Percentiles rank a stretch among this genome's conserved stretches.
Conservation (phyloP, 2,113 vertebrate species). For the Channa argus region DNA sequence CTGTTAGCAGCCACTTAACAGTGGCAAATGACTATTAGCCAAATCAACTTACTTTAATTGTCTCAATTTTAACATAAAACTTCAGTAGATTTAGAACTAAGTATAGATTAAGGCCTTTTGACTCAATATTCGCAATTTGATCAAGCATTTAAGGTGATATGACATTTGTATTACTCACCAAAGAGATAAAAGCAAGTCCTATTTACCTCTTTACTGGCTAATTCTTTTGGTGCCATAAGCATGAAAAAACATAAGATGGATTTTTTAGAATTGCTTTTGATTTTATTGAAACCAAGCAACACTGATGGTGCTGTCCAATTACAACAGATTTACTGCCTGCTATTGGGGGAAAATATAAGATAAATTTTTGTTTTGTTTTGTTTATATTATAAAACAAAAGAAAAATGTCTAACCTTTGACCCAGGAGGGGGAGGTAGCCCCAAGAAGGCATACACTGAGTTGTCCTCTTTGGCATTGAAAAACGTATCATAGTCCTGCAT, state of each 20-base stretch:
- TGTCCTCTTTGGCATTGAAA: conserved; percentile 98
- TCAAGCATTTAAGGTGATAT: not conserved
- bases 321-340: not conserved
- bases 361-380: not conserved
- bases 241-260: no score
- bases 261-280: no score
- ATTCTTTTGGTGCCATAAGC: not conserved
- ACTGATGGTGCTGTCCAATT: not conserved
- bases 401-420: conserved; percentile 87
- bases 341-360: not conserved
- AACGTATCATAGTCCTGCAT: conserved; percentile 97
- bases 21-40: no score
- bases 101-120: no score
- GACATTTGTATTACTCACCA: not conserved
- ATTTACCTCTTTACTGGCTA: not conserved
- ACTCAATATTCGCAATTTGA: not conserved
- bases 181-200: not conserved
- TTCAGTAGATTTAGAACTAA: no score
- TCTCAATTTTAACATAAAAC: no score
- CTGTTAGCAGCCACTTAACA: no score
- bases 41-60: no score
- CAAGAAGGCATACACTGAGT: conserved; percentile 93
- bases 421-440: conserved; percentile 93
- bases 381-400: conserved; percentile 5
- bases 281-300: no score